A percentile compares a stretch with the other conserved stretches of the same genome.
phyloP scores from a whole-genome alignment of 2,113 vertebrate species.

The Phylloscopus whistleri region DNA sequence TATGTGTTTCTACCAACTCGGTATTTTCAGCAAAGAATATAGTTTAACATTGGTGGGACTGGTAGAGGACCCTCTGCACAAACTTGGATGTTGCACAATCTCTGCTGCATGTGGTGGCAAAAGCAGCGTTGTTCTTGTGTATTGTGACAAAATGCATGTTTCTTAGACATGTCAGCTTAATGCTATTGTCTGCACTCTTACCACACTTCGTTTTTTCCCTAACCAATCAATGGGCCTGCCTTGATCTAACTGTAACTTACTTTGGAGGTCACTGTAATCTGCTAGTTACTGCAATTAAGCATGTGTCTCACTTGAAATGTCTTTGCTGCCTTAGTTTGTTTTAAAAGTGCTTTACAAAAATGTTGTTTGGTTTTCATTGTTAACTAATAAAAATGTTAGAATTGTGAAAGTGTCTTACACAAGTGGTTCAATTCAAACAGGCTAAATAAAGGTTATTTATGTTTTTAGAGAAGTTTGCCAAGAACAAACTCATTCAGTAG shows the following conservation, averaged over 20 bases:
- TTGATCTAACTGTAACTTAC: constrained; percentile 45
- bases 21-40: constrained; percentile 1
- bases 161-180: constrained; percentile 29
- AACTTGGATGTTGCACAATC: constrained; percentile 67
- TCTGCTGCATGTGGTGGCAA: constrained; percentile 71
- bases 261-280: constrained; percentile 39
- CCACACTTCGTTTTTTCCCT: constrained; percentile 47
- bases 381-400: neutral
- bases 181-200: constrained; percentile 52
- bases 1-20: neutral
- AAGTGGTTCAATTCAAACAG: neutral
- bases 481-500: neutral
- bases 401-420: neutral
- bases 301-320: constrained; percentile 56
- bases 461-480: constrained; percentile 43
- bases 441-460: constrained; percentile 2
- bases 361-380: neutral
- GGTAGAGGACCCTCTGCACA: constrained; percentile 80
- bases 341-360: constrained; percentile 35
- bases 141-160: constrained; percentile 72
- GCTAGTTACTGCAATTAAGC: constrained; percentile 54
- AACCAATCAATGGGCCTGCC: constrained; percentile 70
- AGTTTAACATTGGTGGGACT: constrained; percentile 34
- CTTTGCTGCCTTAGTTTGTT: constrained; percentile 50
- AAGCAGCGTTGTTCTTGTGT: constrained; percentile 32